These are phyloP conservation scores for Drosophila baimaii DNA, from an alignment of 1,140 invertebrate species.

Conservation along the genomic window DNA sequence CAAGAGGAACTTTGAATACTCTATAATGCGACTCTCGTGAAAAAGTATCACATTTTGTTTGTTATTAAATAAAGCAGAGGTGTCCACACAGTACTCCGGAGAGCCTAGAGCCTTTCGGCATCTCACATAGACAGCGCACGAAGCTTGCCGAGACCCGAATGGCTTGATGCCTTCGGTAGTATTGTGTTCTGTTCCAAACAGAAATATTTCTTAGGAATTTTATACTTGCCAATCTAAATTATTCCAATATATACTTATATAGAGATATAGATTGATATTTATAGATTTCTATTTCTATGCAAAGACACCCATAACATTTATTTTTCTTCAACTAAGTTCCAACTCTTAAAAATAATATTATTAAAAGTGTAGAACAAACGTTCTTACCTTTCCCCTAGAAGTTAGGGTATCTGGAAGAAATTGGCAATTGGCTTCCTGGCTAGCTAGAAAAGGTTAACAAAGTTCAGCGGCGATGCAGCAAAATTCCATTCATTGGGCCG, in stretches of 20 bases:
- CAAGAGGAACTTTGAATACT: slow-evolving; percentile 29
- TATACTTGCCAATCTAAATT: too few relatives aligned
- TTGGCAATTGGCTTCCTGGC: slow-evolving; percentile 72
- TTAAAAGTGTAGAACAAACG: background rate
- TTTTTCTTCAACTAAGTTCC: too few relatives aligned
- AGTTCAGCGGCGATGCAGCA: slow-evolving; percentile 60
- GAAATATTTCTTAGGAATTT: background rate
- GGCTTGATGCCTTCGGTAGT: background rate
- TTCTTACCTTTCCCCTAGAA: background rate
- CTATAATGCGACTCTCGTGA: too few relatives aligned
- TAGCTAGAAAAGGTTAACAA: slow-evolving; percentile 72
- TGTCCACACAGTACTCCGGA: background rate
- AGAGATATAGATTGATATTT: too few relatives aligned
- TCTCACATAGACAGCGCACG: too few relatives aligned
- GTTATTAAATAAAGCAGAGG: too few relatives aligned
- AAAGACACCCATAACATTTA: too few relatives aligned
- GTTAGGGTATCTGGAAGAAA: slow-evolving; percentile 57
- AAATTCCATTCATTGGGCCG: slow-evolving; percentile 77
- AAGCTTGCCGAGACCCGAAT: background rate
- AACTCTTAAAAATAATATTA: background rate
- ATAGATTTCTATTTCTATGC: too few relatives aligned
- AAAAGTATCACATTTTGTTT: too few relatives aligned
- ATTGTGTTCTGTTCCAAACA: background rate
- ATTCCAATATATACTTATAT: too few relatives aligned
- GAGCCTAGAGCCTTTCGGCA: too few relatives aligned